Evolutionary conservation across 92 coral and sea anemone species (phyloP).

Genomic region (Palythoa grandis): DNA sequence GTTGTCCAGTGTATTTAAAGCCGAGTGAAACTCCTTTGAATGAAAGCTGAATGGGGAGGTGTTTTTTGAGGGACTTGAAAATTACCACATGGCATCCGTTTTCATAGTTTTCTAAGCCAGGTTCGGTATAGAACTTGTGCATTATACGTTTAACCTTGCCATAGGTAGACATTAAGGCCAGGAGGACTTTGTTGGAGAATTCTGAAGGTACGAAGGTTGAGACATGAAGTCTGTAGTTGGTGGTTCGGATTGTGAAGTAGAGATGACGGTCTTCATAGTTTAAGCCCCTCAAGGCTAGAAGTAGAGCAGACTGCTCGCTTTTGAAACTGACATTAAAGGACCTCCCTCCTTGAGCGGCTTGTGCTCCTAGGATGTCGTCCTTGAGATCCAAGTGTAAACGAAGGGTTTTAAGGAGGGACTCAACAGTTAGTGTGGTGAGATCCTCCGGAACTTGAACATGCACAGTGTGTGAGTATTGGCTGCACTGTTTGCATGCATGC

Average conservation of each 20-base stretch:
- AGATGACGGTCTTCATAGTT: background rate
- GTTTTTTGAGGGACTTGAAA: background rate
- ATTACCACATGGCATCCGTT: constrained; percentile 36
- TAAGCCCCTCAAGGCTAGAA: background rate
- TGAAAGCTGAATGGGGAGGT: constrained; percentile 12
- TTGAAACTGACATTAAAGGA: background rate
- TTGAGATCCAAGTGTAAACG: background rate
- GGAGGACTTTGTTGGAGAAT: background rate
- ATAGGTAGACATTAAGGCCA: background rate
- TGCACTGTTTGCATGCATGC: too few relatives aligned
- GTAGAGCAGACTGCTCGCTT: background rate
- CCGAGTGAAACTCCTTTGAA: constrained; percentile 12
- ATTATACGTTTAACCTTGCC: background rate
- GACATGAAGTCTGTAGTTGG: background rate
- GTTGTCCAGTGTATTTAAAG: constrained; percentile 47
- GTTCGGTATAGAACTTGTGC: constrained; percentile 13
- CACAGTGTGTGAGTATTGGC: background rate
- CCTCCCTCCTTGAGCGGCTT: constrained; percentile 1
- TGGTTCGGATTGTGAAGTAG: background rate
- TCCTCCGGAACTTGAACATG: background rate
- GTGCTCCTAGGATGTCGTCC: constrained; percentile 4
- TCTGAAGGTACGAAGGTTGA: constrained; percentile 29
- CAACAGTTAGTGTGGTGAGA: background rate
- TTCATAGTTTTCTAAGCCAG: constrained; percentile 8
- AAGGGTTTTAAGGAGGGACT: background rate